Percentiles rank a stretch among this genome's conserved stretches.
Conservation (phyloP, 2,888 invertebrate species). For the Drosophila melanocephala region DNA sequence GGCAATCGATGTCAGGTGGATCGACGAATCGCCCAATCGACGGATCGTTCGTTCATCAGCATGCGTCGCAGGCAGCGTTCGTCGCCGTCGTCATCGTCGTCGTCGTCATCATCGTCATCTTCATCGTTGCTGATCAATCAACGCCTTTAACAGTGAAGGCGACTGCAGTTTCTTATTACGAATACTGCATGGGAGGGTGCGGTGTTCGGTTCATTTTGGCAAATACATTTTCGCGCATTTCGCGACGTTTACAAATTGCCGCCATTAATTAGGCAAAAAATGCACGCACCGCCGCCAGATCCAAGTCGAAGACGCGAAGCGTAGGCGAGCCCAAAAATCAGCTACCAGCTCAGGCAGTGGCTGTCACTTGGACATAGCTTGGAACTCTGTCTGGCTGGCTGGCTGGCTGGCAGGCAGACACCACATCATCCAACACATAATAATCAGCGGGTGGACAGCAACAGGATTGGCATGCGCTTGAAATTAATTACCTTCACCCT, state of each 20-base stretch:
- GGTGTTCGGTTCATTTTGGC: conserved; percentile 59
- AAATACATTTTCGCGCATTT: conserved; percentile 78
- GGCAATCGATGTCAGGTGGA: conserved; percentile 56
- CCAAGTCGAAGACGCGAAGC: conserved; percentile 27
- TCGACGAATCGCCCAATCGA: conserved; percentile 16
- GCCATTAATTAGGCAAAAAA: conserved; percentile 83
- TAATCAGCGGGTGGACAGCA: conserved; percentile 81
- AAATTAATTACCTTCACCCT: conserved; percentile 74
- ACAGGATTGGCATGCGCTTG: conserved; percentile 79
- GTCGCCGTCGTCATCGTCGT: conserved; percentile 33
- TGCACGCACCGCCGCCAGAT: conserved; percentile 61
- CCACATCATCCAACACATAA: conserved; percentile 72
- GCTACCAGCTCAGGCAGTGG: conserved; percentile 62
- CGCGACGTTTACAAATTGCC: conserved; percentile 84
- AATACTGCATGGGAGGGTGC: conserved; percentile 33
- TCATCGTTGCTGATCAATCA: conserved; percentile 78
- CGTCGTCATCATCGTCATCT: conserved; percentile 23
- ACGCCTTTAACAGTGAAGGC: conserved; percentile 75
- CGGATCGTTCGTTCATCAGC: conserved; percentile 72
- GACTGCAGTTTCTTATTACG: conserved; percentile 71
- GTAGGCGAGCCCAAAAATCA: conserved; percentile 72
- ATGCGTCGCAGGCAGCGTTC: conserved; percentile 65
- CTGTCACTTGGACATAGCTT: conserved; percentile 13
- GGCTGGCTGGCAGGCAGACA: conserved; percentile 27
- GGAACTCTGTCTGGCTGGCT: conserved; percentile 14